These are phyloP conservation scores for Eptesicus fuscus DNA, from an alignment of 2,113 vertebrate species.

Conservation along the genomic window DNA sequence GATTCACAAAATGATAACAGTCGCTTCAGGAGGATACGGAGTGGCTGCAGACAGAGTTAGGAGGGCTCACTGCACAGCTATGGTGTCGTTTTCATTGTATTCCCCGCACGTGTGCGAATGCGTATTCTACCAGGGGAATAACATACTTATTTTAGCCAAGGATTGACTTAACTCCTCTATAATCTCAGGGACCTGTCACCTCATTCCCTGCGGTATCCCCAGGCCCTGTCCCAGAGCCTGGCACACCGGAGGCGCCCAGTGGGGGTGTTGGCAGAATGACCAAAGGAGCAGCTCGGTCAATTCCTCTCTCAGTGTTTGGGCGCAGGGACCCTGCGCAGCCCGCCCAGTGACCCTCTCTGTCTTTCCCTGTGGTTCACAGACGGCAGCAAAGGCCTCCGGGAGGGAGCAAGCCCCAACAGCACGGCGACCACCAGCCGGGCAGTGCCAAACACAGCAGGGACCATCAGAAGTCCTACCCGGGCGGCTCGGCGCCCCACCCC, in stretches of 20 bases:
- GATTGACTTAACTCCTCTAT: no score
- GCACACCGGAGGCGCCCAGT: not conserved
- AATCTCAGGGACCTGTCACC: not conserved
- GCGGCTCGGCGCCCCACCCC: constrained; percentile 82
- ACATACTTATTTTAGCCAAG: not conserved
- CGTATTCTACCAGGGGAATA: not conserved
- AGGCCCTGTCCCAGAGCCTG: not conserved
- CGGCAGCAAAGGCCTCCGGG: constrained; percentile 90
- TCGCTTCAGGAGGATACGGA: not conserved
- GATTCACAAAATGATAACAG: not conserved
- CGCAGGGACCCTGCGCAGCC: not conserved
- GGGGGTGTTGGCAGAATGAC: not conserved
- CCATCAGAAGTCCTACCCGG: constrained; percentile 90
- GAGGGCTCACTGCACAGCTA: not conserved
- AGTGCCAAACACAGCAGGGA: constrained; percentile 88
- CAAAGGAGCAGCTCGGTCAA: no score
- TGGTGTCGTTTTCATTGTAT: not conserved
- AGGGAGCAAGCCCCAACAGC: constrained; percentile 86
- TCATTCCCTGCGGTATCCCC: not conserved
- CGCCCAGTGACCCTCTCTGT: not conserved
- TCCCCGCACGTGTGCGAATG: not conserved
- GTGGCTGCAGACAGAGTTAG: not conserved
- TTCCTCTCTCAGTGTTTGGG: not conserved
- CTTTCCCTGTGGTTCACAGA: constrained; percentile 80
- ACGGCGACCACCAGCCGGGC: constrained; percentile 79